Base-by-base conservation (phyloP, 1,140 invertebrate genomes). In the Tetraneura akinire region DNA sequence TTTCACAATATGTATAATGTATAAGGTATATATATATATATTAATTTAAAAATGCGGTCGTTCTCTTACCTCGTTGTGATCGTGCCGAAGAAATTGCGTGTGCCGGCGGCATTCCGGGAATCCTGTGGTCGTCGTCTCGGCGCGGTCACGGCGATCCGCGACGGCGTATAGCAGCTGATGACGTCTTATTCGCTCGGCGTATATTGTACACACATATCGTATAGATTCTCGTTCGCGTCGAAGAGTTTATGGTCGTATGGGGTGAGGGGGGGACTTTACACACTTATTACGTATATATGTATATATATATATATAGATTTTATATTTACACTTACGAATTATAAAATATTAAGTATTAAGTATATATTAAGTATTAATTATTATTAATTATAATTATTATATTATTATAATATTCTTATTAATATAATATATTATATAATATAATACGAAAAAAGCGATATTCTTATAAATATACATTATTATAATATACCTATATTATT, bases 361-460 rank as follows among this genome's bases (percentile, higher is more conserved):
- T n/a, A n/a, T n/a, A n/a, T n/a, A n/a, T n/a, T n/a, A n/a, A 14
- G 8, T 68, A 68, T 45, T 42, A n/a, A n/a, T 53, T 66, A 21
- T 42, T 42, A n/a, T n/a, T n/a, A n/a, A n/a, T n/a, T 37, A 37
- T 37, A 37, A 4, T 37, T 37, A 4, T 37, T 37, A 37, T 37
- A 37, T 37, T 37, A 37, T 37, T 37, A 4, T 37, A 4, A 37
- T n/a, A n/a, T 37, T 4, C 32, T 37, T 37, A 37, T 37, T 37
- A 37, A 37, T 37, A 37, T 37, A 4, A 29, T 29, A n/a, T 37
- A 26, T 32, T 71, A 51, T 71, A 51, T 71, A 71, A 71, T 71
- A n/a, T n/a, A n/a, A n/a, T n/a, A n/a, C 23, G 49, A 71, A 71
- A 60, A 71, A 71, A 71, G 68, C 68, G 68, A 71, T 26, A 68